Evolutionary conservation across 2,888 invertebrate species (phyloP).

Genomic region (Ypsolopha scabrella): DNA sequence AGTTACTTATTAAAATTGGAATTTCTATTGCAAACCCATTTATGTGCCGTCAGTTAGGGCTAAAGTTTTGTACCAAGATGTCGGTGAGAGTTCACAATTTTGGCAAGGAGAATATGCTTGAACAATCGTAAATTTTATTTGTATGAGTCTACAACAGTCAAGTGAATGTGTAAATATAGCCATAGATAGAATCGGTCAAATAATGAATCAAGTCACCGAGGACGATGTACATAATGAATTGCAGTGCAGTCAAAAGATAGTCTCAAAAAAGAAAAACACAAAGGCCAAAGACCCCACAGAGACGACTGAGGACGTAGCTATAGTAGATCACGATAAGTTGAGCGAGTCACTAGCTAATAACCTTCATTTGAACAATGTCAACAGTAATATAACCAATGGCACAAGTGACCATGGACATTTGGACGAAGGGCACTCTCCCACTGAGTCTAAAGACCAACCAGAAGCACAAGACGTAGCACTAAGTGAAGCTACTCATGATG

Average conservation of each 20-base stretch:
- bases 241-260: slow-evolving; percentile 52
- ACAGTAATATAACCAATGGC: slow-evolving; percentile 60
- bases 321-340: slow-evolving; percentile 46
- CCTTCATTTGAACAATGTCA: slow-evolving; percentile 53
- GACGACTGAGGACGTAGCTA: slow-evolving; percentile 40
- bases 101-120: slow-evolving; percentile 57
- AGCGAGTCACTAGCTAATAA: slow-evolving; percentile 51
- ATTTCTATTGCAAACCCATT: background rate
- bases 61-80: slow-evolving; percentile 55
- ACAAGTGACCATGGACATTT: slow-evolving; percentile 43
- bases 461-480: slow-evolving; percentile 28
- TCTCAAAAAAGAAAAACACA: slow-evolving; percentile 55
- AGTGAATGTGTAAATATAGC: slow-evolving; percentile 48
- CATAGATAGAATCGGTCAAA: slow-evolving; percentile 45
- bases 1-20: background rate
- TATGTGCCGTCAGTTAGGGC: slow-evolving; percentile 27
- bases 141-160: slow-evolving; percentile 38
- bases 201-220: slow-evolving; percentile 56
- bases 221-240: slow-evolving; percentile 45
- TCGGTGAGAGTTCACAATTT: slow-evolving; percentile 62
- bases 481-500: slow-evolving; percentile 30
- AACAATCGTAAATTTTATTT: slow-evolving; percentile 40
- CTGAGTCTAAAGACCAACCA: slow-evolving; percentile 21
- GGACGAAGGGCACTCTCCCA: slow-evolving; percentile 25
- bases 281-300: slow-evolving; percentile 63